Percentiles rank a stretch among this genome's conserved stretches.
Conservation (phyloP, 2,797 vertebrate genomes). For the Dipus sagitta region DNA sequence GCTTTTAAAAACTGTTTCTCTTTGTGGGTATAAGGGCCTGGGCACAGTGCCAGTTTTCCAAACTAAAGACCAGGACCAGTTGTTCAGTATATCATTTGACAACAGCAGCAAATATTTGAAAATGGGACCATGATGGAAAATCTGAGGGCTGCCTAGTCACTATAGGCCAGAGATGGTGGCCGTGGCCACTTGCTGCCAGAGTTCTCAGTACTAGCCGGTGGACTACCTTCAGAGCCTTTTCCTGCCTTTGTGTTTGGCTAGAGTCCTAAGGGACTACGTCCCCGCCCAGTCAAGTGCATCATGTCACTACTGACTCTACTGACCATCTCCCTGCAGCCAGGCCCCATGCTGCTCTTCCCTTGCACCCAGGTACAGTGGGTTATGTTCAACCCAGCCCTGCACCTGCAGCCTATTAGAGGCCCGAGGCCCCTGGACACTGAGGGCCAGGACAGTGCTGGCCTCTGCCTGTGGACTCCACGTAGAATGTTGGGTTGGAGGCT, state of each 20-base stretch:
- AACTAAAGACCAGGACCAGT: constrained; percentile 27
- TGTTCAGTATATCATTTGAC: constrained; percentile 57
- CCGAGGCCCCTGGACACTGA: background rate
- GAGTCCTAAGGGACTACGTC: background rate
- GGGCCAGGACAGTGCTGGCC: background rate
- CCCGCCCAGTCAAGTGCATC: background rate
- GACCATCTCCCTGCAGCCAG: background rate
- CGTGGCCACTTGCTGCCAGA: constrained; percentile 34
- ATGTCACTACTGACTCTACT: background rate
- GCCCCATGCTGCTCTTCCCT: background rate
- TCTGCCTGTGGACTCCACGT: background rate
- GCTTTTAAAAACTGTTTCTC: constrained; percentile 24
- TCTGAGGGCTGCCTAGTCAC: constrained; percentile 38
- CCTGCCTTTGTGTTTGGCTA: constrained; percentile 26
- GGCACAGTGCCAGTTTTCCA: constrained; percentile 60
- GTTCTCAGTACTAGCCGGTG: background rate
- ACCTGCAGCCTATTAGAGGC: background rate
- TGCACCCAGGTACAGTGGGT: fast-evolving
- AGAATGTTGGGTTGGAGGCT: background rate
- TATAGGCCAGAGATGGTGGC: background rate
- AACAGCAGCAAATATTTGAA: constrained; percentile 53
- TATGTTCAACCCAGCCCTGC: background rate
- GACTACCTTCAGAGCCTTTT: constrained; percentile 28
- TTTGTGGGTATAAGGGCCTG: constrained; percentile 40
- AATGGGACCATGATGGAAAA: constrained; percentile 57